phyloP scores from a whole-genome alignment of 2,888 invertebrate species.

The Mythimna loreyi region DNA sequence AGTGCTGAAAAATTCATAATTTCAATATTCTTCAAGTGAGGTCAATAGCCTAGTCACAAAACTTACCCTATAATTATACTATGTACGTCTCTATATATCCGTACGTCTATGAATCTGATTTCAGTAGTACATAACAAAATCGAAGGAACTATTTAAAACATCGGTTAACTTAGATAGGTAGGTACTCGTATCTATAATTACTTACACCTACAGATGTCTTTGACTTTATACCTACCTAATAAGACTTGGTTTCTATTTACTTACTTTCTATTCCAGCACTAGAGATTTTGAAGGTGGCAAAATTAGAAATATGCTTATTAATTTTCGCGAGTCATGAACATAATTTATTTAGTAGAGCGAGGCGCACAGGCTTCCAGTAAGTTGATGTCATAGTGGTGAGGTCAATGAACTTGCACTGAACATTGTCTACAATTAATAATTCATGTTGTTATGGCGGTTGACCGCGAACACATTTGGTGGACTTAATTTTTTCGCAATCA shows the following conservation, averaged over 20 bases:
- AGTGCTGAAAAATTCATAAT: neutral
- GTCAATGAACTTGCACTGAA: slow-evolving; percentile 76
- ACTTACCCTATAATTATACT: neutral
- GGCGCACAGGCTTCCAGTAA: slow-evolving; percentile 60
- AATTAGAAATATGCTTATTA: slow-evolving; percentile 54
- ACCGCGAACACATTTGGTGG: slow-evolving; percentile 77
- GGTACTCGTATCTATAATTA: too few relatives aligned
- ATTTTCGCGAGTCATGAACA: slow-evolving; percentile 43
- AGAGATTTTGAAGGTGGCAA: slow-evolving; percentile 18
- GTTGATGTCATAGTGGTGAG: slow-evolving; percentile 66
- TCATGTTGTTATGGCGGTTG: slow-evolving; percentile 79
- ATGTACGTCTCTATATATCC: too few relatives aligned
- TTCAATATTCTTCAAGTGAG: neutral
- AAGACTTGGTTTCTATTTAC: slow-evolving; percentile 4
- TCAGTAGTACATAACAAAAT: slow-evolving; percentile 10
- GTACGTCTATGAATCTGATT: too few relatives aligned
- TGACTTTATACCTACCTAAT: neutral
- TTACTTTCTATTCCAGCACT: slow-evolving; percentile 41
- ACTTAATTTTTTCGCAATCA: slow-evolving; percentile 66
- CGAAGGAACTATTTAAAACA: neutral
- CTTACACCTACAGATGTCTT: neutral
- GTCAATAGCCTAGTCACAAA: neutral
- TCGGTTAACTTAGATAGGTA: neutral
- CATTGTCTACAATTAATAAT: slow-evolving; percentile 86
- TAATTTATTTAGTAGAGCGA: slow-evolving; percentile 64